phyloP scores from a whole-genome alignment of 1,140 invertebrate species.

The Drosophila navojoa region DNA sequence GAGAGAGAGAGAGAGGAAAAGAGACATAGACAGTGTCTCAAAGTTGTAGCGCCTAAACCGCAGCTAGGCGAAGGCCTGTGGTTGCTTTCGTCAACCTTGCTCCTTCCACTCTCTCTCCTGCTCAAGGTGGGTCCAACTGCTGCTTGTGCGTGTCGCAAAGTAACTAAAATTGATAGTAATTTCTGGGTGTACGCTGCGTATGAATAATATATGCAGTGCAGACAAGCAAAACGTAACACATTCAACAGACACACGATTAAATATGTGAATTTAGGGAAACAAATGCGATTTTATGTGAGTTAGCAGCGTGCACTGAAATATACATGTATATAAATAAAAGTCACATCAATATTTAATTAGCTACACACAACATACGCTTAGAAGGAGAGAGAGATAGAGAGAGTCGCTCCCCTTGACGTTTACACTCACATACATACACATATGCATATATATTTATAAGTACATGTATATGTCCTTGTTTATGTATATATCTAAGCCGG shows the following conservation, averaged over 20 bases:
- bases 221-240: slow-evolving; percentile 15
- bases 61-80: slow-evolving; percentile 38
- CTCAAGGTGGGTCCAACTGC: not conserved
- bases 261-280: slow-evolving; percentile 10
- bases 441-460: slow-evolving; percentile 14
- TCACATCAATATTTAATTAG: slow-evolving; percentile 22
- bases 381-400: not conserved
- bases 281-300: not conserved
- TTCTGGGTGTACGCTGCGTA: slow-evolving; percentile 59
- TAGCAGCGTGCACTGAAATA: slow-evolving; percentile 5
- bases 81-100: slow-evolving; percentile 8
- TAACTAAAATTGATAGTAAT: slow-evolving; percentile 68
- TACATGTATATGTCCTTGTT: not conserved
- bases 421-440: slow-evolving; percentile 22
- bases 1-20: not conserved
- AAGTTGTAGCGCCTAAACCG: slow-evolving; percentile 37
- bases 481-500: slow-evolving; percentile 7
- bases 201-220: slow-evolving; percentile 65
- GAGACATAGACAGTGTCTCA: slow-evolving; percentile 18
- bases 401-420: not conserved
- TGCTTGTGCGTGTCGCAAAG: slow-evolving; percentile 27
- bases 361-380: not conserved
- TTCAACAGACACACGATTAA: slow-evolving; percentile 29
- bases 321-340: slow-evolving; percentile 15
- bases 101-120: too few species aligned